A percentile compares a stretch with the other conserved stretches of the same genome.
phyloP scores from a whole-genome alignment of 2,797 vertebrate species.

The Myripristis murdjan region DNA sequence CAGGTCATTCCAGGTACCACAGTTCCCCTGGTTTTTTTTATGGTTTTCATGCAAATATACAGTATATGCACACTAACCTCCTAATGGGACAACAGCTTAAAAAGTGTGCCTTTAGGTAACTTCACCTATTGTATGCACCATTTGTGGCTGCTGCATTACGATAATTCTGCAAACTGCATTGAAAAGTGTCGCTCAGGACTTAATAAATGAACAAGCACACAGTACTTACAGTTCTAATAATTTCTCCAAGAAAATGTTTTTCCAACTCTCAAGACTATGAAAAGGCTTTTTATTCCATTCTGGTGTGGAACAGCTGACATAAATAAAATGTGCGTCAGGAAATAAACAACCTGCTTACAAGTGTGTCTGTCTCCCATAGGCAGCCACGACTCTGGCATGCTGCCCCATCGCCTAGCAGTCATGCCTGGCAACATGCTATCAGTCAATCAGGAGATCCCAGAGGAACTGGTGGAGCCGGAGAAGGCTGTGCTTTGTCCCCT shows the following conservation, averaged over 20 bases:
- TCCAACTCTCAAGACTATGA: not conserved
- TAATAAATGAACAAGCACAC: too few relatives aligned
- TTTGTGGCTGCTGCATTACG: too few relatives aligned
- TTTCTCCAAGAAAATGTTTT: slow-evolving; percentile 2
- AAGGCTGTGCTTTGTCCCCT: slow-evolving; percentile 83
- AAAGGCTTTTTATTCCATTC: not conserved
- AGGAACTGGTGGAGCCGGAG: slow-evolving; percentile 78
- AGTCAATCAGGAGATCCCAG: slow-evolving; percentile 89
- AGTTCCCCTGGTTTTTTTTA: not conserved
- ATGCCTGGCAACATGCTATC: slow-evolving; percentile 85
- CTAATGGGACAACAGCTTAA: not conserved
- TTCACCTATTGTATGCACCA: too few relatives aligned
- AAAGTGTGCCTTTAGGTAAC: too few relatives aligned
- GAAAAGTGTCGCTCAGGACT: too few relatives aligned
- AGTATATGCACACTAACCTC: not conserved
- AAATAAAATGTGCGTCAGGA: not conserved
- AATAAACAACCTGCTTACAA: not conserved
- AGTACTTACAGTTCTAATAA: too few relatives aligned
- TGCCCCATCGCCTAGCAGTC: slow-evolving; percentile 77
- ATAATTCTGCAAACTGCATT: too few relatives aligned
- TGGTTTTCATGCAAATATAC: not conserved
- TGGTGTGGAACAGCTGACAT: not conserved
- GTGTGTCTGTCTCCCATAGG: slow-evolving; percentile 61
- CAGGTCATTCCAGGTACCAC: slow-evolving; percentile 87
- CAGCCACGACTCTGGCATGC: slow-evolving; percentile 81